Evolutionary conservation across 2,888 invertebrate species (phyloP).

Genomic region (Amphipoea lucens): DNA sequence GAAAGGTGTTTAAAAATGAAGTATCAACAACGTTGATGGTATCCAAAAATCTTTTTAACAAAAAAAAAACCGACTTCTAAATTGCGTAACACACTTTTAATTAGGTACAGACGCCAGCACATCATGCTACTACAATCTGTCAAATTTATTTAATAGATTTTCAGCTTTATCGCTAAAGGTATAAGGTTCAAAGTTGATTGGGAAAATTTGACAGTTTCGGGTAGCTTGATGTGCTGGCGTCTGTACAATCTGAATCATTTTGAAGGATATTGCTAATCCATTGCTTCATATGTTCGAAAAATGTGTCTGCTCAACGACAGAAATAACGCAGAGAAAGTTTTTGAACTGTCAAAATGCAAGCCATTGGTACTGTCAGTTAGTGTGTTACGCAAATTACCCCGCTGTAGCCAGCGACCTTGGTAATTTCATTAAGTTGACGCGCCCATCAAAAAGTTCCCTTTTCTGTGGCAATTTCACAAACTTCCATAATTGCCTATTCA

Average conservation of each 20-base stretch:
- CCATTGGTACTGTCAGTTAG: too few species aligned
- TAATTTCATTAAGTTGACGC: background rate
- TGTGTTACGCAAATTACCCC: background rate
- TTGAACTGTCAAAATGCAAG: too few species aligned
- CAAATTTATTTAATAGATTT: too few species aligned
- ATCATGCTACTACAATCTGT: too few species aligned
- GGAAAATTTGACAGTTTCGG: too few species aligned
- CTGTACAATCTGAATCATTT: background rate
- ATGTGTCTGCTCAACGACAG: background rate
- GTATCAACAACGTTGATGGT: background rate
- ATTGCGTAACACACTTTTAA: too few species aligned
- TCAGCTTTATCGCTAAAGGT: too few species aligned
- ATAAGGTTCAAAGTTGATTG: too few species aligned
- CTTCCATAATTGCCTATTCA: background rate
- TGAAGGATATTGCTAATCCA: background rate
- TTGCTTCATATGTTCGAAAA: background rate
- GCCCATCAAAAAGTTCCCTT: background rate
- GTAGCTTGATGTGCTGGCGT: too few species aligned
- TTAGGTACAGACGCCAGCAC: too few species aligned
- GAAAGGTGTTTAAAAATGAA: background rate
- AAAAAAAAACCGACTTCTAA: too few species aligned
- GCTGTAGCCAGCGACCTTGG: background rate
- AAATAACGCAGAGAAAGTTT: background rate
- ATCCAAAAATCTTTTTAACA: too few species aligned
- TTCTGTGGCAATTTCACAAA: background rate